Percentiles rank a stretch among this genome's conserved stretches.
Conservation (phyloP, 2,888 invertebrate genomes). For the Gari tellinella region DNA sequence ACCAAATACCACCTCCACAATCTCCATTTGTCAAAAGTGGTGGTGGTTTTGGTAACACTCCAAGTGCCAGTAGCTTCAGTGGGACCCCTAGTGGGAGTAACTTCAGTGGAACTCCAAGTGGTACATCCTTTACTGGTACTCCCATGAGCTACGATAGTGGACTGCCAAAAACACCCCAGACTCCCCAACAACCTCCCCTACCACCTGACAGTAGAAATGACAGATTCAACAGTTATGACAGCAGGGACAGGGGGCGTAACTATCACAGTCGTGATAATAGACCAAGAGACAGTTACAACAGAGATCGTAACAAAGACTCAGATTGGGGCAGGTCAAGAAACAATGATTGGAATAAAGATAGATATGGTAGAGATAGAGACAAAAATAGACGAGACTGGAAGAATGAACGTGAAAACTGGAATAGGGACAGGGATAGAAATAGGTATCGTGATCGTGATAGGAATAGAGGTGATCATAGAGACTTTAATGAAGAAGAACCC, state of each 20-base stretch:
- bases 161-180: constrained; percentile 52
- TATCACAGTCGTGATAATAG: constrained; percentile 26
- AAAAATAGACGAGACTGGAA: constrained; percentile 61
- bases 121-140: constrained; percentile 37
- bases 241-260: constrained; percentile 33
- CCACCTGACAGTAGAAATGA: constrained; percentile 22
- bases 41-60: constrained; percentile 11
- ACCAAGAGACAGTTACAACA: constrained; percentile 46
- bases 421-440: constrained; percentile 55
- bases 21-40: constrained; percentile 33
- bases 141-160: constrained; percentile 56
- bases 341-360: constrained; percentile 52
- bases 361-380: constrained; percentile 51
- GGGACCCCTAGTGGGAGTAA: constrained; percentile 8
- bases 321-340: constrained; percentile 34
- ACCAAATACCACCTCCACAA: constrained; percentile 23
- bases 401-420: constrained; percentile 44
- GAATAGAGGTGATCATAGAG: too few species aligned
- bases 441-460: too few species aligned
- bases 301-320: constrained; percentile 37
- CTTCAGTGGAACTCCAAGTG: constrained; percentile 37
- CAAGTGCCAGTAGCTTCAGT: constrained; percentile 11
- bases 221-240: constrained; percentile 40
- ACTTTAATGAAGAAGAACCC: too few species aligned
- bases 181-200: constrained; percentile 53